Base-by-base conservation (phyloP, 2,888 invertebrate species). In the Conops quadrifasciatus region DNA sequence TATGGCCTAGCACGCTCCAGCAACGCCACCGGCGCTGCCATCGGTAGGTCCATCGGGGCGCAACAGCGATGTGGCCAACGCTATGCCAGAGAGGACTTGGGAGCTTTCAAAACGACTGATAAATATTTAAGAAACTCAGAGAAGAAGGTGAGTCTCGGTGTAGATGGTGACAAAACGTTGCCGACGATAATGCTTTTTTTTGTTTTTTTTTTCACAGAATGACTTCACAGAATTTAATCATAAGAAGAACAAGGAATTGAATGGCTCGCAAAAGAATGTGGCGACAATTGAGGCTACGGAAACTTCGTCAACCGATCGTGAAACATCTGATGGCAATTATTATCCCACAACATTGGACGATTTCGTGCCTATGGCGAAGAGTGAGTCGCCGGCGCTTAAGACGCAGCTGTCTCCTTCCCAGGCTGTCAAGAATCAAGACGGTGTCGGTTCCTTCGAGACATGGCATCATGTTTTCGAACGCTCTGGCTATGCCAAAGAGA, bases 391-490 rank as follows among this genome's bases (percentile, higher is more conserved):
- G 51, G 68, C 62, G 24, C 11, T 36, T 30, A 30, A 28, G 11
- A 2, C 30, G 56, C 36, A 73, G 69, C 73, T 74, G 53, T 79
- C 81, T 64, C 81, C 81, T 2, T 80, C 83, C 0, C 75, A 82
- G 62, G 80, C 81, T 30, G 81, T 82, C 76, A 90, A 90, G 26
- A 87, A 87, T 72, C 90, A 91, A 75, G 91, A 91, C 74, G 91
- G 90, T 0, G 89, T 90, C 80, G 91, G 91, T 0, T 91, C 90
- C 0, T 90, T 90, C 71, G 93, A 93, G 76, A 90, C 90, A 67
- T 94, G 94, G 94, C 92, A 92, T 80, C 93, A 93, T 80, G 93
- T 94, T 0, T 94, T 91, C 80, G 92, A 93, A 71, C 92, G 90
- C 77, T 90, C 92, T 78, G 91, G 92, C 0, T 92, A 93, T 76